A percentile compares a stretch with the other conserved stretches of the same genome.
These are phyloP conservation scores for Girardia tigrina DNA, from an alignment of 2,888 invertebrate species.

Conservation along the genomic window DNA sequence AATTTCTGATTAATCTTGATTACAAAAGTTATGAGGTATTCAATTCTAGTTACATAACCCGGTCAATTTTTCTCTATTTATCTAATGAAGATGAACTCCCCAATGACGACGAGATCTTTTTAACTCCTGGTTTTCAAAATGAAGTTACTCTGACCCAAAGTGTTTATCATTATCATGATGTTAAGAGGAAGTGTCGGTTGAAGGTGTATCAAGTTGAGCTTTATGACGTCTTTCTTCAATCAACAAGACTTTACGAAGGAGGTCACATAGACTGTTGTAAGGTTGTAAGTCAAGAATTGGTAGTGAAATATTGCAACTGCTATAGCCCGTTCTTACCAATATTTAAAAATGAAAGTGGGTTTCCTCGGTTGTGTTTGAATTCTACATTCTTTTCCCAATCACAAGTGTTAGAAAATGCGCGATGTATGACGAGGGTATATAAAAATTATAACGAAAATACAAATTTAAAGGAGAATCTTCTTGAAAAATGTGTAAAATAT, in stretches of 20 bases:
- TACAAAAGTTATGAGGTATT: background rate
- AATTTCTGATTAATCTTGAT: background rate
- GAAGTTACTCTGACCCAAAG: background rate
- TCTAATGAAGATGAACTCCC: background rate
- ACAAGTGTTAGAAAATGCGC: background rate
- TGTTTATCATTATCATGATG: background rate
- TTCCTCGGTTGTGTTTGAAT: constrained; percentile 20
- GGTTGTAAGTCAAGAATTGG: background rate
- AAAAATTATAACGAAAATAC: background rate
- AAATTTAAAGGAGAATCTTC: background rate
- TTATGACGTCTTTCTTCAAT: background rate
- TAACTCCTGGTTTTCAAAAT: background rate
- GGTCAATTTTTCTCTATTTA: background rate
- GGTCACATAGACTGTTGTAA: background rate
- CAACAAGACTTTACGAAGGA: background rate
- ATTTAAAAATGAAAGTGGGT: background rate
- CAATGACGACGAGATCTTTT: background rate
- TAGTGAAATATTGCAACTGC: background rate
- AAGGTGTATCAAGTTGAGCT: background rate
- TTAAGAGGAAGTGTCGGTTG: background rate
- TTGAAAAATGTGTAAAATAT: background rate
- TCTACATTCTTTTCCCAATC: background rate
- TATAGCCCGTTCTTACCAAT: constrained; percentile 27
- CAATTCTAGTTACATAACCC: background rate
- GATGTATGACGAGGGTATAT: background rate